Evolutionary conservation across 2,888 invertebrate genomes (phyloP), one percentile per base, ranked within the genome.

Genomic region (Oxycera nigricornis): DNA sequence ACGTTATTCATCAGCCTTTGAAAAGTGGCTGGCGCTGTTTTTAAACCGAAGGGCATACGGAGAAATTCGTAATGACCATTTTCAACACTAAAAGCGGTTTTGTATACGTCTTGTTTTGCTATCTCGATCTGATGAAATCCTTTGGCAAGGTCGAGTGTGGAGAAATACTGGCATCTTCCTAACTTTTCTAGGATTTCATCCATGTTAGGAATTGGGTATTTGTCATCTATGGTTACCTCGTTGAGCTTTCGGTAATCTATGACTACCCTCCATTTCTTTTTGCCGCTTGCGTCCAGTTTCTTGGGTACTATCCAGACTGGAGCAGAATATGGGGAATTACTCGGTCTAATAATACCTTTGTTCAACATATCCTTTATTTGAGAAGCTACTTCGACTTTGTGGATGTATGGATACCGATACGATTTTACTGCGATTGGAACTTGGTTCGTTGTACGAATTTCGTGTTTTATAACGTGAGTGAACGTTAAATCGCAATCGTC

Each of bases 161-260:
- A 9, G 11, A 35, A 35, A 35, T 35, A 35, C 11, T 35, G 61
- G 41, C 78, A 79, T 70, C 77, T 76, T 1, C 82, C 82, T 39
- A 82, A 67, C 73, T 81, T 79, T 41, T 35, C 39, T 11, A 35
- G 11, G 6, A 35, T 35, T 35, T 35, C 39, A 35, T 35, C 39
- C 7, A 35, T 35, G 39, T 82, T 79, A 0, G 80, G 79, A 14
- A 79, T 35, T 11, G 78, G 79, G 52, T 77, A 79, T 50, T 52
- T 30, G 41, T 78, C 78, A n/a, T 72, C 72, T 3, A 79, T 65
- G 0, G 78, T 79, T 55, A 76, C 76, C 26, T 79, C 78, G 72
- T 80, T 35, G 7, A 35, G 39, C 39, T 35, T 35, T 11, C 39
- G 6, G 39, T 35, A 35, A 11, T 35, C 11, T n/a, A 79, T 72